Base-by-base conservation (phyloP, 2,797 vertebrate species). In the Helicolenus hilgendorfi region DNA sequence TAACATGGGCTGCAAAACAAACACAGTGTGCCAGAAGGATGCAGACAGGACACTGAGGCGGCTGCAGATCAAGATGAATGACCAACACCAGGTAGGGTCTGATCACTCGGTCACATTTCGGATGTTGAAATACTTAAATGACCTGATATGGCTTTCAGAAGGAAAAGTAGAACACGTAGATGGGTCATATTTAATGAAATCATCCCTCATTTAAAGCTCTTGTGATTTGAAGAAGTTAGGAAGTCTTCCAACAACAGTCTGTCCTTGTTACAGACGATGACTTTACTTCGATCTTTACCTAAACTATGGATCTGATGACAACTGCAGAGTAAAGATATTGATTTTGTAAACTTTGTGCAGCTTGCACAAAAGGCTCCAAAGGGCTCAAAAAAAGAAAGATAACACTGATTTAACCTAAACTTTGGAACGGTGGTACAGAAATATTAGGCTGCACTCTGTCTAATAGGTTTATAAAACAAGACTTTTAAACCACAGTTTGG, bases 301-400 rank as follows among this genome's bases (percentile, higher is more conserved):
- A 20, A 67, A 27, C 4, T 18, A 67, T n/a, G 7, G 73, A 85
- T 91, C 70, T 76, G 9, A 87, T 74, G 60, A 73, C 41, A 56
- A 11, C 18, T 49, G 73, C 13, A 26, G n/a, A 83, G 70, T 24
- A 73, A 67, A 77, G 15, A 26, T 72, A 92, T 77, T 53, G 85
- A 92, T 91, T 79, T 83, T 53, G 36, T 3, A 59, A 84, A 79
- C 31, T 5, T n/a, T 26, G 65, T 41, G 18, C 11, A 38, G 62
- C 36, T 85, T 87, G 59, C 27, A 60, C 58, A 83, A 70, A 79
- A 41, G 31, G 29, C 63, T 70, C 70, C 58, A 83, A 84, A 84
- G 55, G 62, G 65, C 78, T 79, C 83, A 7, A 60, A 70, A 11
- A 26, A 85, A 84, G 41, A 81, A 53, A 73, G 87, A 92, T 79